These are phyloP conservation scores for Acleris laterana DNA, from an alignment of 2,888 invertebrate species.

Conservation along the genomic window DNA sequence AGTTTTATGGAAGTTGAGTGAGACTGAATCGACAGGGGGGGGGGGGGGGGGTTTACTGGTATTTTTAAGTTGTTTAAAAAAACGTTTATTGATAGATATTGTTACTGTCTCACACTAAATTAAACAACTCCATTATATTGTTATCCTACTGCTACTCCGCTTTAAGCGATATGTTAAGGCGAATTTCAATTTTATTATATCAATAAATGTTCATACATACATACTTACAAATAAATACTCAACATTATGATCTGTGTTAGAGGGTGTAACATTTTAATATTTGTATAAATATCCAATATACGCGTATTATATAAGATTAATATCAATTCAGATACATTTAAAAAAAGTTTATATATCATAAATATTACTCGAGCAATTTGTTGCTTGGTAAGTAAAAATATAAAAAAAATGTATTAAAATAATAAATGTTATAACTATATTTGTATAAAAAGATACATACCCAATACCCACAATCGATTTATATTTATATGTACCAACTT, in stretches of 20 bases:
- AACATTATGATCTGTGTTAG: neutral
- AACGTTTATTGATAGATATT: slow-evolving; percentile 16
- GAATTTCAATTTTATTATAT: slow-evolving; percentile 18
- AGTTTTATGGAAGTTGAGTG: slow-evolving; percentile 15
- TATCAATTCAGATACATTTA: too few species aligned
- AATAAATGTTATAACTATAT: too few species aligned
- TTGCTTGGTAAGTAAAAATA: too few species aligned
- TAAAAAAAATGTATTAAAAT: too few species aligned
- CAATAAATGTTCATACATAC: neutral
- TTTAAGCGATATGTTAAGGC: slow-evolving; percentile 31
- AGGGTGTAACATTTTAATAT: neutral
- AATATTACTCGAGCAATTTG: too few species aligned
- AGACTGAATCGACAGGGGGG: slow-evolving; percentile 4
- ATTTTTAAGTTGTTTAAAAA: slow-evolving; percentile 5
- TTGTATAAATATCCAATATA: neutral
- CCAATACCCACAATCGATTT: neutral
- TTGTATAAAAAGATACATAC: too few species aligned
- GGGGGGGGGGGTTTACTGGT: slow-evolving; percentile 3
- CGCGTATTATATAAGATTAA: too few species aligned
- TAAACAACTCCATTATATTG: slow-evolving; percentile 14
- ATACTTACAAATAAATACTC: neutral
- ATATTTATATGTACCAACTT: neutral
- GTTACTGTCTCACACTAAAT: slow-evolving; percentile 30
- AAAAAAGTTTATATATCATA: too few species aligned
- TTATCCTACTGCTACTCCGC: slow-evolving; percentile 3